phyloP scores from a whole-genome alignment of 2,888 invertebrate species.

The Pharmacophagus antenor region DNA sequence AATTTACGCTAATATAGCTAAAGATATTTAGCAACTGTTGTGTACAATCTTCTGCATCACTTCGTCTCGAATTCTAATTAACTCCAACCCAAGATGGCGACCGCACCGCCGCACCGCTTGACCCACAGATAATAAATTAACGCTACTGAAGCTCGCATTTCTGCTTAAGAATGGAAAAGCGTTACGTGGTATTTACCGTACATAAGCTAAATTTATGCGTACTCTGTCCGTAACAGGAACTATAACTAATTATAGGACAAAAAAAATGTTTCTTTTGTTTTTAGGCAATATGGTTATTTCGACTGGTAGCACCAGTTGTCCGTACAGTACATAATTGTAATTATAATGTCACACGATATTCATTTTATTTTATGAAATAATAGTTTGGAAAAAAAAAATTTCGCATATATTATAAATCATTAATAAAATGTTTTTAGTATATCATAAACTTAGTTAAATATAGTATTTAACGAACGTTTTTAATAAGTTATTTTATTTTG shows the following conservation, averaged over 20 bases:
- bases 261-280: background rate
- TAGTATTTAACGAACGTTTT: no score
- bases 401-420: no score
- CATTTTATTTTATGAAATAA: no score
- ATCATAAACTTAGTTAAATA: no score
- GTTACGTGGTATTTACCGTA: background rate
- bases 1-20: no score
- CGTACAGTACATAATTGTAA: no score
- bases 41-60: background rate
- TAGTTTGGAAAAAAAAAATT: no score
- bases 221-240: background rate
- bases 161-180: slow-evolving; percentile 26
- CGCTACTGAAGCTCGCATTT: slow-evolving; percentile 20
- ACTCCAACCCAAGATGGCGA: slow-evolving; percentile 34
- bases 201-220: background rate
- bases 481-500: no score
- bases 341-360: no score
- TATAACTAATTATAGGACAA: background rate
- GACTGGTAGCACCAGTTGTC: no score
- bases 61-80: slow-evolving; percentile 45
- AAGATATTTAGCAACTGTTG: background rate
- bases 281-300: no score
- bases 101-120: slow-evolving; percentile 30
- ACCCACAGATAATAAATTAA: slow-evolving; percentile 40
- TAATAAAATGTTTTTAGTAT: no score